Base-by-base conservation (phyloP, 2,888 invertebrate species). In the Epicampocera succincta region DNA sequence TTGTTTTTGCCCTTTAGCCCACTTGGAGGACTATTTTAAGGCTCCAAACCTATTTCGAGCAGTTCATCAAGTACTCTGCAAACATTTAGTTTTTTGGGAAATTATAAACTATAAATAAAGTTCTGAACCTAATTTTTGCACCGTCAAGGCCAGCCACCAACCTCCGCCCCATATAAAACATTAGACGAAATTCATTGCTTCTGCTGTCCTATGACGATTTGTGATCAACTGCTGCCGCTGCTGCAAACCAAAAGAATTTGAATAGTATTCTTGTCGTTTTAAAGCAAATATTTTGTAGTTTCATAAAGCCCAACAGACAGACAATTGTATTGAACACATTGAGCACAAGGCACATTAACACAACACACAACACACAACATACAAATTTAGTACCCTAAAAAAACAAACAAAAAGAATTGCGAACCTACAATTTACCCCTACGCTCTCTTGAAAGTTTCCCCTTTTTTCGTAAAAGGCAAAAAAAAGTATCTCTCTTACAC, bases 401-500 rank as follows among this genome's bases (percentile, higher is more conserved):
- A 38, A n/a, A n/a, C n/a, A n/a, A 60, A 66, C 52, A 58, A 54
- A 63, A 13, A 38, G 50, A 66, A 40, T 52, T 40, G 17, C 42
- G 66, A 66, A 61, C 68, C 66, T 66, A 54, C 61, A 54, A 61
- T 38, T 48, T 69, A 58, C 68, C 76, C 52, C 60, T 68, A 44
- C 50, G 54, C 52, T 66, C 65, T 25, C 3, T 25, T 25, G 25
- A 2, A 42, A 44, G 38, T 38, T 76, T 60, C 61, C 60, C 68
- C 58, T 86, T 85, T 84, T 44, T 21, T 9, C 3, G 6, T 13
- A 54, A 29, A 13, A n/a, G n/a, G n/a, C n/a, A 2, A 25, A 44
- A 46, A 12, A 60, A 13, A 61, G 8, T 29, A 19, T 40, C 50
- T 40, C 9, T 11, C 56, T 33, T n/a, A 68, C 33, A 48, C 38